Percentiles rank a stretch among this genome's conserved stretches.
These are phyloP conservation scores for Riptortus pedestris DNA, from an alignment of 1,140 invertebrate species.

Conservation along the genomic window DNA sequence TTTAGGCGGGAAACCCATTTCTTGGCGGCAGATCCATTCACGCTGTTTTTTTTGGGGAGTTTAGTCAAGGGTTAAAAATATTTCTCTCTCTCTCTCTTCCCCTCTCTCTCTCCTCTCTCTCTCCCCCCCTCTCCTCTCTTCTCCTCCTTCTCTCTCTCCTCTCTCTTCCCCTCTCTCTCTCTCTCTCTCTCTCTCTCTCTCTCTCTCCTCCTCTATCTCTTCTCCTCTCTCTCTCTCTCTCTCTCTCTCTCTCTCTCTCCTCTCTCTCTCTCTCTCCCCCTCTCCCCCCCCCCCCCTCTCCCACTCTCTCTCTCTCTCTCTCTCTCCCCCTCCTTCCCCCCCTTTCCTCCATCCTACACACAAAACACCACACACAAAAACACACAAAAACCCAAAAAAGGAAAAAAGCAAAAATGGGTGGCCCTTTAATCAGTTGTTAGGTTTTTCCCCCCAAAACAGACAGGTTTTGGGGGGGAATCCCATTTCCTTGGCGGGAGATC, in stretches of 20 bases:
- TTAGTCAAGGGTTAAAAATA: neutral
- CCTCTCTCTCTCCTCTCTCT: neutral
- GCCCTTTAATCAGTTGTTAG: too few relatives aligned
- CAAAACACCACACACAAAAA: too few relatives aligned
- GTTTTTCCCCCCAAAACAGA: too few relatives aligned
- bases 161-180: neutral
- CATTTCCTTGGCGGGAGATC: too few relatives aligned
- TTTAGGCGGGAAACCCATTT: too few relatives aligned
- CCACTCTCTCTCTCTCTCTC: neutral
- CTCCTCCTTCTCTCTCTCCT: neutral
- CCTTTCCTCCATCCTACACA: neutral
- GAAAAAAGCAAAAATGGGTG: too few relatives aligned
- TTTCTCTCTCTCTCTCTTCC: neutral
- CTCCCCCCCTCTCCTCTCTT: neutral
- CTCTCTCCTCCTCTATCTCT: neutral
- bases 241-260: neutral
- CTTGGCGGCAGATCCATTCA: too few relatives aligned
- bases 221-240: neutral
- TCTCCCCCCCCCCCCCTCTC: too few relatives aligned
- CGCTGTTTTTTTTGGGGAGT: too few relatives aligned
- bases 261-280: neutral
- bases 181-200: neutral
- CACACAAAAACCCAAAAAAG: too few relatives aligned
- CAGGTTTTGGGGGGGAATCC: too few relatives aligned
- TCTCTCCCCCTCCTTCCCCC: neutral